These are phyloP conservation scores for Nautilus pompilius DNA, from an alignment of 1,140 invertebrate species.

Conservation along the genomic window DNA sequence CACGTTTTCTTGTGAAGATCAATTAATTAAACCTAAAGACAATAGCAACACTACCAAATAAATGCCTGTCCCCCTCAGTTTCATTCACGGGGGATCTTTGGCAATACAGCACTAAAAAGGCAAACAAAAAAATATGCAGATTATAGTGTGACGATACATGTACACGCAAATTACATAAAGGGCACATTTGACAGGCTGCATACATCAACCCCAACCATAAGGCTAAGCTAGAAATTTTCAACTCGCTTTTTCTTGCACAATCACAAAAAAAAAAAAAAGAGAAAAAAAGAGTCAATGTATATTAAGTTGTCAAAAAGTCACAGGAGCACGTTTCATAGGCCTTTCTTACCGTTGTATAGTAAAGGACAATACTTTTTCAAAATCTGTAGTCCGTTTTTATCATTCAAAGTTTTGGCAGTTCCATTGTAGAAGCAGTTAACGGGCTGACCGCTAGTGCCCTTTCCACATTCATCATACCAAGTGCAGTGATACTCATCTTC, in stretches of 20 bases:
- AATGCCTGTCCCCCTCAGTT: too few species aligned
- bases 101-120: too few species aligned
- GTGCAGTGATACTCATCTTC: constrained; percentile 64
- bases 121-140: too few species aligned
- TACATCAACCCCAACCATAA: background rate
- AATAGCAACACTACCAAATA: too few species aligned
- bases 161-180: background rate
- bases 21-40: too few species aligned
- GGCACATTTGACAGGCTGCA: too few species aligned
- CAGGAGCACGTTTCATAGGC: background rate
- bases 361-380: constrained; percentile 69
- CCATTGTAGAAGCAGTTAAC: constrained; percentile 74
- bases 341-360: constrained; percentile 24
- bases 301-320: background rate
- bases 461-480: constrained; percentile 73
- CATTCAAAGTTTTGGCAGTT: constrained; percentile 62
- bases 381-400: constrained; percentile 52
- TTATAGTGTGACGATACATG: too few species aligned
- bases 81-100: too few species aligned
- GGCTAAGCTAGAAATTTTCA: background rate
- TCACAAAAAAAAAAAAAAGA: background rate
- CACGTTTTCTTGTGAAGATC: too few species aligned
- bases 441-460: constrained; percentile 27
- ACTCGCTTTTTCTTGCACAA: background rate
- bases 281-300: background rate